Evolutionary conservation across 1,140 invertebrate species (phyloP).

Genomic region (Leptinotarsa defecta): DNA sequence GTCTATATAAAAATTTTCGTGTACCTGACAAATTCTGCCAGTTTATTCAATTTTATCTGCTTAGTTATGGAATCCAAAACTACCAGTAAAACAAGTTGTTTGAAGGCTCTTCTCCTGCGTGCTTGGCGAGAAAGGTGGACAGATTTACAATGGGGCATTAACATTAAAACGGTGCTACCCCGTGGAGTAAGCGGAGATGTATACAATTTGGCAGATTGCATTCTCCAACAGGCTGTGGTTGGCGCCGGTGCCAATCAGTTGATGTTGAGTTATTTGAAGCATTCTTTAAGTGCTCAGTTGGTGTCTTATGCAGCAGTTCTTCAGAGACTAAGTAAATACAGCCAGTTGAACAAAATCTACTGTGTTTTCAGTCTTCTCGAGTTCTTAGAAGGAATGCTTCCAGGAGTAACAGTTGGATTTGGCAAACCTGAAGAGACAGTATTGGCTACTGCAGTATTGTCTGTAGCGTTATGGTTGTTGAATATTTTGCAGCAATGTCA

Average conservation of each 20-base stretch:
- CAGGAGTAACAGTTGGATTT: constrained; percentile 64
- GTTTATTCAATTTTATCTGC: not conserved
- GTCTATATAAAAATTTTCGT: no score
- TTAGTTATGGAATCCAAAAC: constrained; percentile 72
- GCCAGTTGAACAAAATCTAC: constrained; percentile 85
- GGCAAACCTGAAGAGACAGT: constrained; percentile 83
- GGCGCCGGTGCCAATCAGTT: constrained; percentile 89
- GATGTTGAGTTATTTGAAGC: constrained; percentile 89
- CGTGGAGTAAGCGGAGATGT: constrained; percentile 88
- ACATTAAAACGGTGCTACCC: constrained; percentile 85
- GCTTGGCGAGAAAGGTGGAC: constrained; percentile 95
- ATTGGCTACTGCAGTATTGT: constrained; percentile 73
- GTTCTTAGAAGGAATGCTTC: constrained; percentile 79
- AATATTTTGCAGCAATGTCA: constrained; percentile 69
- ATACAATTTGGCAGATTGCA: constrained; percentile 89
- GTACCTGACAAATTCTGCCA: no score
- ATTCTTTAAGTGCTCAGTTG: constrained; percentile 86
- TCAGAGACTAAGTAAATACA: constrained; percentile 86
- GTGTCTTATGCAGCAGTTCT: constrained; percentile 89
- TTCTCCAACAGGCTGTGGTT: constrained; percentile 89
- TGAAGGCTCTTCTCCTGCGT: constrained; percentile 83
- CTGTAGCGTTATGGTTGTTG: constrained; percentile 80
- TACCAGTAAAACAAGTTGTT: constrained; percentile 80
- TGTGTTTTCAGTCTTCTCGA: constrained; percentile 85
- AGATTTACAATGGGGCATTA: constrained; percentile 93